phyloP scores from a whole-genome alignment of 2,797 vertebrate species.

The Lutra lutra region DNA sequence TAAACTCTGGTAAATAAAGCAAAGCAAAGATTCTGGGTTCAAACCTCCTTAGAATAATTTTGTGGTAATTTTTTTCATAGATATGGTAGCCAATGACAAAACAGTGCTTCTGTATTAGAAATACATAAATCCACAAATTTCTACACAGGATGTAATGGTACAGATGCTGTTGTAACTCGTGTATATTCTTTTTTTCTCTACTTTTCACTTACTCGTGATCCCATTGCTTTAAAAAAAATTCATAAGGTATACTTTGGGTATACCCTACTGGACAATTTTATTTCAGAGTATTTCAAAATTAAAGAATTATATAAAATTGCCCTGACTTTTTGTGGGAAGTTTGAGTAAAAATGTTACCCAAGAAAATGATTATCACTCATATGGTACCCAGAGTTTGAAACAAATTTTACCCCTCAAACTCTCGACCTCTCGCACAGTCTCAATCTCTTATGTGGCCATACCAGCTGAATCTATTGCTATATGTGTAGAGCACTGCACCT shows the following conservation, averaged over 20 bases:
- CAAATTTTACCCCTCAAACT: constrained; percentile 22
- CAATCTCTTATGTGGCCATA: not conserved
- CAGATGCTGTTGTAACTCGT: not conserved
- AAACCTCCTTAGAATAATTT: not conserved
- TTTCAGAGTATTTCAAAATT: constrained; percentile 15
- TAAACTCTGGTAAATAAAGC: not conserved
- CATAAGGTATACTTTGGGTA: not conserved
- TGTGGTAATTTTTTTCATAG: not conserved
- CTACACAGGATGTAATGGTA: not conserved
- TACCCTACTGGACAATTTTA: constrained; percentile 28
- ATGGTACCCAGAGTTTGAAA: not conserved
- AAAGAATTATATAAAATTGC: constrained; percentile 27
- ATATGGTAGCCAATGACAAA: not conserved
- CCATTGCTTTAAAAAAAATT: constrained; percentile 22
- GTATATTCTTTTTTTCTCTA: not conserved
- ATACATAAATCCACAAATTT: not conserved
- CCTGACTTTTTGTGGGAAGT: not conserved
- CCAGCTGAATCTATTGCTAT: not conserved
- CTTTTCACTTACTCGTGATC: not conserved
- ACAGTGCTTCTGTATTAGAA: not conserved
- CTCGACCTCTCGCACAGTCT: not conserved
- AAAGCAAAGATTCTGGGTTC: not conserved
- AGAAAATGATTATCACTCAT: not conserved
- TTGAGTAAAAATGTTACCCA: constrained; percentile 34
- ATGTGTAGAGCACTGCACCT: not conserved